Evolutionary conservation across 2,888 invertebrate genomes (phyloP).

Genomic region (Melieria omissa): DNA sequence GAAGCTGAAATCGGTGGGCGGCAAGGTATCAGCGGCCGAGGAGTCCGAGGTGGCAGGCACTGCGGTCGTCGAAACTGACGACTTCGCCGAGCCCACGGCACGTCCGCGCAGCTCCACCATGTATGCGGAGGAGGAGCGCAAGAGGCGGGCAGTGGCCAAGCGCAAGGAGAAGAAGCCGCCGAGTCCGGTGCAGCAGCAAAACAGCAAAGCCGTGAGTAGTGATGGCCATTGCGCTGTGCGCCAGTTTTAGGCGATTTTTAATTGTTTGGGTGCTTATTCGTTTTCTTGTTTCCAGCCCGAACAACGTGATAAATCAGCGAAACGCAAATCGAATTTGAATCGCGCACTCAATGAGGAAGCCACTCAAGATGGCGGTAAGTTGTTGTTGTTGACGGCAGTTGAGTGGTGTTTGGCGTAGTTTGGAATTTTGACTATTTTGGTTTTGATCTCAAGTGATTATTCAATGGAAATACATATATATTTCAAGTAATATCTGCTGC

Average conservation of each 20-base stretch:
- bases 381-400: constrained; percentile 7
- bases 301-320: constrained; percentile 74
- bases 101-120: constrained; percentile 59
- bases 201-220: constrained; percentile 55
- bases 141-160: constrained; percentile 14
- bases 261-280: constrained; percentile 2
- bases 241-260: too few relatives aligned
- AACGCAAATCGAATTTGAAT: constrained; percentile 75
- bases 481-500: too few relatives aligned
- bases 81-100: constrained; percentile 27
- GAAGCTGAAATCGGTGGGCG: constrained; percentile 39
- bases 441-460: too few relatives aligned
- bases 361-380: constrained; percentile 66
- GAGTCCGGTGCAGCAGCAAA: constrained; percentile 62
- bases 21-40: constrained; percentile 15
- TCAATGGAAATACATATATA: too few relatives aligned
- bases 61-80: constrained; percentile 24
- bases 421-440: too few relatives aligned
- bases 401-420: too few relatives aligned
- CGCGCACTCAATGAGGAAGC: constrained; percentile 68
- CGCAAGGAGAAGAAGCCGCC: constrained; percentile 46
- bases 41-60: background rate
- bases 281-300: constrained; percentile 52
- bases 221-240: too few relatives aligned
- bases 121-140: constrained; percentile 11